Evolutionary conservation across 2,113 vertebrate genomes (phyloP), one percentile per base, ranked within the genome.

Genomic region (Brevimyrus niger): DNA sequence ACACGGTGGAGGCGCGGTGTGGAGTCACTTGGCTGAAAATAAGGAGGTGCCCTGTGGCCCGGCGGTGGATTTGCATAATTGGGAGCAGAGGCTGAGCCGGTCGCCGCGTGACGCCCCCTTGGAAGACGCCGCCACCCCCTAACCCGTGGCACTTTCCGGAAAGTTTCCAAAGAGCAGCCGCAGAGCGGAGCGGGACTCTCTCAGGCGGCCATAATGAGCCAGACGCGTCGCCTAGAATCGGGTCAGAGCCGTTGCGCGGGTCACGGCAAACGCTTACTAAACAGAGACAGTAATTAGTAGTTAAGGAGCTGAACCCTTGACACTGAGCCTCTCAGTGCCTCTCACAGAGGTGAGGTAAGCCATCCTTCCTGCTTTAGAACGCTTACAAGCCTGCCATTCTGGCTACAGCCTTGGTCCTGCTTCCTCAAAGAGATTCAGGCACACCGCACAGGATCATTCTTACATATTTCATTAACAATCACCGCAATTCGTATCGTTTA

Each of bases 21-120:
- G 85, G 85, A 87, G 23, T 87, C 50, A 35, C 85, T 87, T 87
- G 85, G 85, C 85, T 87, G 85, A 87, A 53, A 87, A 87, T 35
- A 55, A 87, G n/a, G 50, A 53, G 47, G 1, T 15, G 19, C 27
- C 27, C 48, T 17, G 31, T 87, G 85, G 48, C 85, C 50, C 50
- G 17, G 48, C 5, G 7, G 50, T 53, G 27, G 48, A 87, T 87
- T 87, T 87, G 85, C 85, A 87, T 87, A 87, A 87, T 87, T 87
- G 85, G 85, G 85, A 87, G 85, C 85, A 53, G 13, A 53, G 85
- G 85, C 48, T 53, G 85, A 53, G 48, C 50, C 8, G 48, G 47
- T 55, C 47, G 50, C 50, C 10, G 13, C 31, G 0, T 53, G 27
- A 50, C 85, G 48, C 85, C 35, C 35, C 48, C 85, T 55, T 53